Conservation (phyloP, 2,888 invertebrate species). For the Quadroppia sp. region DNA sequence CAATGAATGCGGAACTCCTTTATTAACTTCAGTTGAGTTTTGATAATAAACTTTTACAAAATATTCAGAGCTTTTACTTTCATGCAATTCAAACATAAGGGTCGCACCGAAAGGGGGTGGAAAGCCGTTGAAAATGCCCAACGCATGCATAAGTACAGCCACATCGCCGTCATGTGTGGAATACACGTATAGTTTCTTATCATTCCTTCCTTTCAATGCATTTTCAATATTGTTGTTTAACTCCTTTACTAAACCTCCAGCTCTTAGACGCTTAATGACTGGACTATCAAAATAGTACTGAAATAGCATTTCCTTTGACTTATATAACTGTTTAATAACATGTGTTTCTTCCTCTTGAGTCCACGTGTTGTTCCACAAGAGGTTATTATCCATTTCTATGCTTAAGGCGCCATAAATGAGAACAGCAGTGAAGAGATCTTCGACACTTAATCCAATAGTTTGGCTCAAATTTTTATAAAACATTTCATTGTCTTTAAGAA, state of each 20-base stretch:
- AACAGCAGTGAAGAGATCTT: background rate
- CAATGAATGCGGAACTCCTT: too few relatives aligned
- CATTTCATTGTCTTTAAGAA: background rate
- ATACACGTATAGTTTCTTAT: constrained; percentile 28
- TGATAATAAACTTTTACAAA: constrained; percentile 30
- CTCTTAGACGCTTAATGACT: background rate
- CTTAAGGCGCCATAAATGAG: background rate
- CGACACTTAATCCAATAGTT: constrained; percentile 7
- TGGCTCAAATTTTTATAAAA: constrained; percentile 32
- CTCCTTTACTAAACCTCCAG: constrained; percentile 34
- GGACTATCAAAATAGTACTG: constrained; percentile 7
- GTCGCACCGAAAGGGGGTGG: constrained; percentile 35
- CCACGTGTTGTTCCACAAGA: constrained; percentile 32
- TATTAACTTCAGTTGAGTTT: too few relatives aligned
- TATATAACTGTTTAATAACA: constrained; percentile 6
- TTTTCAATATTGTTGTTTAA: background rate
- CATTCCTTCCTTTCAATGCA: background rate
- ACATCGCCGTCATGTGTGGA: constrained; percentile 41
- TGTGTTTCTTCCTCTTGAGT: constrained; percentile 25
- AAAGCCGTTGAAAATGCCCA: constrained; percentile 29
- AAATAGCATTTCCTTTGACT: background rate
- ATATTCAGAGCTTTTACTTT: background rate
- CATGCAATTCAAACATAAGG: constrained; percentile 38
- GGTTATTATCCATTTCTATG: constrained; percentile 20
- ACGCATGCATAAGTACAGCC: constrained; percentile 9